phyloP scores from a whole-genome alignment of 1,140 invertebrate species.

The Drosophila leontia region DNA sequence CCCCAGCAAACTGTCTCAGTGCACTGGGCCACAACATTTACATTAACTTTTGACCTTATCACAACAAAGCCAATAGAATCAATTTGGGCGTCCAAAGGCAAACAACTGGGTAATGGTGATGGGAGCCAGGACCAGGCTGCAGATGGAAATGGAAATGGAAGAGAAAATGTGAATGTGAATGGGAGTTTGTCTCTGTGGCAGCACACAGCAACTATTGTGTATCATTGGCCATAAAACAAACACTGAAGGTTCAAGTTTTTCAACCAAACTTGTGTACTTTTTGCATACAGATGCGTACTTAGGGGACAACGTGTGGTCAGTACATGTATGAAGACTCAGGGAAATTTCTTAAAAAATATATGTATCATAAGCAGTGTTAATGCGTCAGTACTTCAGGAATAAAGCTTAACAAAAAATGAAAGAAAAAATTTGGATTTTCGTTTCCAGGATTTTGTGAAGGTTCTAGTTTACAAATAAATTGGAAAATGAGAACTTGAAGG shows the following conservation, averaged over 20 bases:
- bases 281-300: slow-evolving; percentile 25
- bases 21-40: slow-evolving; percentile 75
- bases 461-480: background rate
- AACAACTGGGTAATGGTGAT: slow-evolving; percentile 26
- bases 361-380: slow-evolving; percentile 2
- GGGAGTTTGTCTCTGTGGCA: slow-evolving; percentile 9
- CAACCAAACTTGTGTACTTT: slow-evolving; percentile 32
- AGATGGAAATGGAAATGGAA: slow-evolving; percentile 17
- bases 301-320: slow-evolving; percentile 11
- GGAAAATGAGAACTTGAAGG: background rate
- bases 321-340: background rate
- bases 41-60: slow-evolving; percentile 81
- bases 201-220: slow-evolving; percentile 38
- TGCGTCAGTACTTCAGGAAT: slow-evolving; percentile 6
- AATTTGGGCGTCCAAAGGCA: slow-evolving; percentile 55
- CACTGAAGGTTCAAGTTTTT: slow-evolving; percentile 59
- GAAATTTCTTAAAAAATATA: background rate
- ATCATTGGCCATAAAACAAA: slow-evolving; percentile 74
- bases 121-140: background rate
- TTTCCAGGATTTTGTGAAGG: background rate
- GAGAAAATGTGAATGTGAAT: too few species aligned
- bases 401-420: background rate
- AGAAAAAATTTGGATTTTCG: background rate
- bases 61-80: slow-evolving; percentile 79
- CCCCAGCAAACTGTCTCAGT: slow-evolving; percentile 63